phyloP scores from a whole-genome alignment of 2,888 invertebrate genomes.

The Lomographa bimaculata region DNA sequence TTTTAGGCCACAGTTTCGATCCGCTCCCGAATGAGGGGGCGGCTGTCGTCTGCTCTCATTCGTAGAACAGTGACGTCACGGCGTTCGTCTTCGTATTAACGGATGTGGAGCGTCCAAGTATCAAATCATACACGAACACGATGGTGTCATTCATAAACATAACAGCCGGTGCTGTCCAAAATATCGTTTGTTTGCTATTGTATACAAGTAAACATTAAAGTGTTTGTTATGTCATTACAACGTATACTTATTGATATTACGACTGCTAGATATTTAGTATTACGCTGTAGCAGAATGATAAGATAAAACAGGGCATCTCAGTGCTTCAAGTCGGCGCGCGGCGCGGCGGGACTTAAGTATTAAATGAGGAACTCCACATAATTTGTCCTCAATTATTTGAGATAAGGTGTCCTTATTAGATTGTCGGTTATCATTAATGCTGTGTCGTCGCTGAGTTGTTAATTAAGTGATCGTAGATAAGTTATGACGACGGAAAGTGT shows the following conservation, averaged over 20 bases:
- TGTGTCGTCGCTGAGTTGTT: constrained; percentile 7
- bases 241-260: constrained; percentile 15
- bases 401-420: constrained; percentile 48
- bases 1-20: constrained; percentile 54
- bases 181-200: constrained; percentile 29
- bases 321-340: constrained; percentile 27
- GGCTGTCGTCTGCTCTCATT: constrained; percentile 46
- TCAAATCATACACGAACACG: constrained; percentile 37
- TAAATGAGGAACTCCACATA: constrained; percentile 58
- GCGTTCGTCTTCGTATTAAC: constrained; percentile 27
- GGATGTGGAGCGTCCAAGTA: constrained; percentile 32
- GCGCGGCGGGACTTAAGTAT: constrained; percentile 40
- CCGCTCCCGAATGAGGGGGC: constrained; percentile 41
- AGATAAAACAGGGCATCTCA: constrained; percentile 39
- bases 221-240: constrained; percentile 18
- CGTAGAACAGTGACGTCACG: constrained; percentile 42
- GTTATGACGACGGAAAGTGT: constrained; percentile 30
- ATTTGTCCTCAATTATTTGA: constrained; percentile 47
- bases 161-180: constrained; percentile 34
- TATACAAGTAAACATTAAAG: constrained; percentile 13
- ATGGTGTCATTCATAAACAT: constrained; percentile 43
- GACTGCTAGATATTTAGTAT: constrained; percentile 31
- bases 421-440: constrained; percentile 29
- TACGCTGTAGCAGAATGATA: constrained; percentile 34
- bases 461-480: constrained; percentile 24